Evolutionary conservation across 2,113 vertebrate species (phyloP).

Genomic region (Forbesichthys agassizii): DNA sequence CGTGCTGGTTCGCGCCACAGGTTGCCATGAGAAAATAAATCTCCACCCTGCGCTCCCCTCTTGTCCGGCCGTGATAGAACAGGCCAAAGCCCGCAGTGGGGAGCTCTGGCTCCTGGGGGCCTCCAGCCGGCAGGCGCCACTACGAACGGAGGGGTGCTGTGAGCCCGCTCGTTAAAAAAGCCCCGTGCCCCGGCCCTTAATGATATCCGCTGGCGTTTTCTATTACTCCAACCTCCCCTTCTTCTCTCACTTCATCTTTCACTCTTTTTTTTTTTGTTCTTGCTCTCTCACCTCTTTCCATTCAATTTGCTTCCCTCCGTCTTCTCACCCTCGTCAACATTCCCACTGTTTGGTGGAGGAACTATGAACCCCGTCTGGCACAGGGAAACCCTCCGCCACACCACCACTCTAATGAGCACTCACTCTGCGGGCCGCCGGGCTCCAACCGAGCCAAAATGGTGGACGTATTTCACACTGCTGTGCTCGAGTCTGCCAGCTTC

Average conservation of each 20-base stretch:
- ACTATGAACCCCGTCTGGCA: slow-evolving; percentile 32
- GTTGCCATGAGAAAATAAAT: slow-evolving; percentile 41
- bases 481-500: slow-evolving; percentile 53
- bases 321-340: background rate
- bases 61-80: slow-evolving; percentile 40
- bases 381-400: slow-evolving; percentile 42
- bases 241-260: slow-evolving; percentile 6
- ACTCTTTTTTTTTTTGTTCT: background rate
- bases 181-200: slow-evolving; percentile 49
- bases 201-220: slow-evolving; percentile 60
- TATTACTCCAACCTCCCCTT: slow-evolving; percentile 3
- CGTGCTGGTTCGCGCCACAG: slow-evolving; percentile 37
- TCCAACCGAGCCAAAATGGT: slow-evolving; percentile 65
- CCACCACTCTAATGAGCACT: slow-evolving; percentile 70
- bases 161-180: slow-evolving; percentile 64
- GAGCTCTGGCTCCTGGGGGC: slow-evolving; percentile 44
- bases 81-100: slow-evolving; percentile 33
- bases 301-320: background rate
- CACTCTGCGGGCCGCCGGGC: slow-evolving; percentile 56
- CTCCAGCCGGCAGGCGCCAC: slow-evolving; percentile 62
- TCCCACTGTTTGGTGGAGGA: slow-evolving; percentile 42
- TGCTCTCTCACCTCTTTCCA: background rate
- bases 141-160: slow-evolving; percentile 64
- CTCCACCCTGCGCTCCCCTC: slow-evolving; percentile 13
- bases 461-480: slow-evolving; percentile 58